Evolutionary conservation across 1,140 invertebrate genomes (phyloP), one percentile per base, ranked within the genome.

Genomic region (Ips typographus): DNA sequence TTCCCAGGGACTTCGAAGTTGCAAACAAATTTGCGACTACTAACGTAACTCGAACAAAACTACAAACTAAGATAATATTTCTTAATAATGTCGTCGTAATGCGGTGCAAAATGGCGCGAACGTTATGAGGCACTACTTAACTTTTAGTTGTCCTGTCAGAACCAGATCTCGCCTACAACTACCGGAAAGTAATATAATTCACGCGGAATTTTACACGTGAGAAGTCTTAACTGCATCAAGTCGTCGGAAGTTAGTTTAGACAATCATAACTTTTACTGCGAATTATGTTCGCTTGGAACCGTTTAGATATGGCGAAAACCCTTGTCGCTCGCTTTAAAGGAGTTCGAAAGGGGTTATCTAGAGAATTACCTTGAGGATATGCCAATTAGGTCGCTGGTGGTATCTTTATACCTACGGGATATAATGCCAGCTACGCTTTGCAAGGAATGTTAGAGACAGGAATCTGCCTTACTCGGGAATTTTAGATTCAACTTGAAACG

Each of bases 191-290:
- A 40, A 42, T 53, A 64, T 64, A 64, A 64, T 53, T 64, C 62
- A 51, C 36, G 5, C 8, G 8, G 49, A 64, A 64, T 64, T 64
- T 64, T 64, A 64, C 62, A 53, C 62, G 62, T 53, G 62, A 64
- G 47, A 53, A 37, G 62, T 40, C 62, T 53, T 47, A 62, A 53
- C 51, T 52, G 47, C 62, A 53, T 64, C 62, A 53, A 53, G 5
- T 61, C 44, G 59, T 61, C 40, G 37, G 6, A 64, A 64, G 47
- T 64, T 64, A 51, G 62, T 64, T 64, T 64, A 53, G 62, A 64
- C 62, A 53, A 64, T 64, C 59, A 47, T 61, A 64, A 64, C 47
- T 64, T 64, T 64, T 64, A 22, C 51, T 51, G 43, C 60, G 39
- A 53, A 40, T 64, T 64, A 64, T 64, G 51, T 53, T 37, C 39